Conservation (phyloP, 2,797 vertebrate species). For the Phyllotis vaccarum region DNA sequence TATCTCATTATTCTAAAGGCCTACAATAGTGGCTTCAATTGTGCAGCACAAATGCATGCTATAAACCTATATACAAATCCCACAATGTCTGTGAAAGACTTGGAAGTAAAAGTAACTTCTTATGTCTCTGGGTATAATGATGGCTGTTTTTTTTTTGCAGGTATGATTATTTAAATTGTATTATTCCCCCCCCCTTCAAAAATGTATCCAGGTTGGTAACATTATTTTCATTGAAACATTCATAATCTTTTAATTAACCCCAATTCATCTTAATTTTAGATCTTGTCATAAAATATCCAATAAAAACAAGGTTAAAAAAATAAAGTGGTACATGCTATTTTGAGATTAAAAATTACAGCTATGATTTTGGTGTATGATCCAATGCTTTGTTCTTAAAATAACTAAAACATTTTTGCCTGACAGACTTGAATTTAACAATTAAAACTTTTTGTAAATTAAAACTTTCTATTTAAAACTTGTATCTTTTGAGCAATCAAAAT, state of each 20-base stretch:
- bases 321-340: constrained; percentile 39
- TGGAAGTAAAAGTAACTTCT: neutral
- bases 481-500: neutral
- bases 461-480: constrained; percentile 36
- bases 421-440: constrained; percentile 51
- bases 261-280: constrained; percentile 57
- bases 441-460: constrained; percentile 55
- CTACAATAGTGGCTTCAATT: neutral
- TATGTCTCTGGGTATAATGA: neutral
- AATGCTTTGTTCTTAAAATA: constrained; percentile 64
- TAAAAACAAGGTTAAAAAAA: constrained; percentile 30
- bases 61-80: neutral
- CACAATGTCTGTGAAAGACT: neutral
- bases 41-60: neutral
- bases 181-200: neutral
- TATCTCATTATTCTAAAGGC: neutral
- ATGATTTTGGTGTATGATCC: neutral
- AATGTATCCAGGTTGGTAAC: neutral
- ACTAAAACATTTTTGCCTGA: constrained; percentile 41
- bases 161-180: neutral
- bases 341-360: constrained; percentile 45
- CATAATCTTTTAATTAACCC: constrained; percentile 31
- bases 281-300: constrained; percentile 25
- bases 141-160: neutral
- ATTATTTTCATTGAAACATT: neutral